Evolutionary conservation across 2,797 vertebrate species (phyloP).

Genomic region (Sarcophilus harrisii): DNA sequence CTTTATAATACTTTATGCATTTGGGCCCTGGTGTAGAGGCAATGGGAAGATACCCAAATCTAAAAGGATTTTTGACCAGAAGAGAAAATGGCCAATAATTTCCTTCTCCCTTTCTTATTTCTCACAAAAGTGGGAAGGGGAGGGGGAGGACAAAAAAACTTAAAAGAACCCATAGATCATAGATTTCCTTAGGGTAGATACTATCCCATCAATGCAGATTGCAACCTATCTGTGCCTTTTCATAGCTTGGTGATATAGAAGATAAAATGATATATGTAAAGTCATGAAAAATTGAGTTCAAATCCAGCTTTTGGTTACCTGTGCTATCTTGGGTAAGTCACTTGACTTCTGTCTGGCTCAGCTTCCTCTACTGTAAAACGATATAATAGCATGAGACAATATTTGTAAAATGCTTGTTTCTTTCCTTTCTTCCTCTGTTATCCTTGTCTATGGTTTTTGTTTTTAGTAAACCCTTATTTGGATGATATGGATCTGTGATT

Average conservation of each 20-base stretch:
- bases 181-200: background rate
- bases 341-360: background rate
- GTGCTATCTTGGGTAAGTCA: background rate
- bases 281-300: background rate
- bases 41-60: background rate
- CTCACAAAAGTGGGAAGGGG: background rate
- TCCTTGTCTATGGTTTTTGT: background rate
- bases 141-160: too few species aligned
- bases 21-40: background rate
- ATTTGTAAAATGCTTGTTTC: background rate
- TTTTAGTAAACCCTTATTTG: background rate
- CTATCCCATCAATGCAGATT: background rate
- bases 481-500: background rate
- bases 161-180: background rate
- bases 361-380: background rate
- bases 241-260: background rate
- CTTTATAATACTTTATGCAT: background rate
- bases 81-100: background rate
- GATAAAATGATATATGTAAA: background rate
- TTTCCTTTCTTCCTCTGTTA: background rate
- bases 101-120: background rate
- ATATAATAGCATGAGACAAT: background rate
- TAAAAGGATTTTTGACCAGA: background rate
- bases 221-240: background rate
- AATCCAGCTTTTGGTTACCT: background rate